Conservation (phyloP, 2,888 invertebrate species). For the Sturmia bella region DNA sequence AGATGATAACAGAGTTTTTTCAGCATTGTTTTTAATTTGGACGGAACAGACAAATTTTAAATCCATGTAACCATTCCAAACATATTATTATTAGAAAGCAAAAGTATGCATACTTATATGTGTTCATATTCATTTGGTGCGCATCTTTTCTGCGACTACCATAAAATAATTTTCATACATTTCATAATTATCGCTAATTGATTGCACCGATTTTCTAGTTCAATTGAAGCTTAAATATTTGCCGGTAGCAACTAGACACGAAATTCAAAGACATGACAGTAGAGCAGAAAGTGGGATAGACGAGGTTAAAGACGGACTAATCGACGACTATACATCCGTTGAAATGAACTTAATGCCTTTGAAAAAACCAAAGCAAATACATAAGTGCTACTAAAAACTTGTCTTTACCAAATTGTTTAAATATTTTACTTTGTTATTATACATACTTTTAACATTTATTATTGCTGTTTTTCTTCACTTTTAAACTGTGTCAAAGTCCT, state of each 20-base stretch:
- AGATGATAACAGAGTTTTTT: too few species aligned
- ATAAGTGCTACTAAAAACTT: not conserved
- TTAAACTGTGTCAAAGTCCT: conserved; percentile 76
- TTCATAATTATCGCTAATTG: conserved; percentile 80
- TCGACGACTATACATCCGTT: not conserved
- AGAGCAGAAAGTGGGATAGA: not conserved
- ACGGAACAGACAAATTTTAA: too few species aligned
- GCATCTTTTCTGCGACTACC: not conserved
- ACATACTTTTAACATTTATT: not conserved
- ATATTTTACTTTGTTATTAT: conserved; percentile 7
- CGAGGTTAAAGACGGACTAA: not conserved
- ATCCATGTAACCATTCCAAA: too few species aligned
- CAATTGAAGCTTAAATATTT: conserved; percentile 70
- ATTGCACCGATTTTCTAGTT: conserved; percentile 77
- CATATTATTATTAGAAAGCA: too few species aligned
- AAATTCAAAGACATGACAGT: not conserved
- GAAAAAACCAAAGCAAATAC: not conserved
- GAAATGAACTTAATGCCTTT: conserved; percentile 3
- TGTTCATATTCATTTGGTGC: not conserved
- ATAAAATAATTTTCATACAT: conserved; percentile 52
- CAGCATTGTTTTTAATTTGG: too few species aligned
- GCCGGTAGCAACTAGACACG: conserved; percentile 21
- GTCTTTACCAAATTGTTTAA: conserved; percentile 44
- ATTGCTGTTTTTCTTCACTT: conserved; percentile 37
- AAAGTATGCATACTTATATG: too few species aligned